These are phyloP conservation scores for Pampusana beccarii DNA, from an alignment of 2,113 vertebrate species.

Conservation along the genomic window DNA sequence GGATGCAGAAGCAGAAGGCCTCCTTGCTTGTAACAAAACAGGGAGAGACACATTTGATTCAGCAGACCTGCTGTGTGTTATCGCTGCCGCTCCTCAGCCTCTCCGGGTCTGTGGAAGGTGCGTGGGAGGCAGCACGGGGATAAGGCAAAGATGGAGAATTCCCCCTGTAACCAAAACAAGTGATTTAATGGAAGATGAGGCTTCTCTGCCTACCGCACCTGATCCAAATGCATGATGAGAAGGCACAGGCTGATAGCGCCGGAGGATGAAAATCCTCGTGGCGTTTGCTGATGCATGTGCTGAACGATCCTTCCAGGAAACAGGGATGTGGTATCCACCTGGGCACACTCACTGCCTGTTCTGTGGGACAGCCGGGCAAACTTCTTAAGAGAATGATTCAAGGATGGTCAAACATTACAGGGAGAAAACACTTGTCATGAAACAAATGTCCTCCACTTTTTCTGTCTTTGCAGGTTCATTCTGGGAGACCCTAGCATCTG, in stretches of 20 bases:
- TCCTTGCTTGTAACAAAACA: not conserved
- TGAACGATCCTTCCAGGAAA: not conserved
- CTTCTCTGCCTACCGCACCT: not conserved
- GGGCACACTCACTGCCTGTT: not conserved
- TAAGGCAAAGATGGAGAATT: not conserved
- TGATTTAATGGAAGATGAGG: not conserved
- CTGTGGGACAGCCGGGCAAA: not conserved
- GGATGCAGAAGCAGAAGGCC: not conserved
- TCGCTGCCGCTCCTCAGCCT: not conserved
- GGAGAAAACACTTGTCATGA: not conserved
- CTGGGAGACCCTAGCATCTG: not conserved
- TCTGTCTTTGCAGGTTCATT: not conserved
- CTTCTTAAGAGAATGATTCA: not conserved
- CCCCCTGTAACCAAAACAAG: not conserved
- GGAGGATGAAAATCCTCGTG: rapidly evolving
- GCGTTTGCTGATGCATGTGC: rapidly evolving
- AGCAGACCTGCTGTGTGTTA: not conserved
- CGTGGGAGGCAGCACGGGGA: not conserved
- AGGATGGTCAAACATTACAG: not conserved
- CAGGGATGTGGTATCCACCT: not conserved
- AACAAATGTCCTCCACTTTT: not conserved
- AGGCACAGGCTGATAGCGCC: not conserved
- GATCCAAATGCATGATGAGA: not conserved
- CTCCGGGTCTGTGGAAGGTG: not conserved
- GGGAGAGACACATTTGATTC: not conserved